These are phyloP conservation scores for Lichenostomus cassidix DNA, from an alignment of 2,113 vertebrate genomes.

Conservation along the genomic window DNA sequence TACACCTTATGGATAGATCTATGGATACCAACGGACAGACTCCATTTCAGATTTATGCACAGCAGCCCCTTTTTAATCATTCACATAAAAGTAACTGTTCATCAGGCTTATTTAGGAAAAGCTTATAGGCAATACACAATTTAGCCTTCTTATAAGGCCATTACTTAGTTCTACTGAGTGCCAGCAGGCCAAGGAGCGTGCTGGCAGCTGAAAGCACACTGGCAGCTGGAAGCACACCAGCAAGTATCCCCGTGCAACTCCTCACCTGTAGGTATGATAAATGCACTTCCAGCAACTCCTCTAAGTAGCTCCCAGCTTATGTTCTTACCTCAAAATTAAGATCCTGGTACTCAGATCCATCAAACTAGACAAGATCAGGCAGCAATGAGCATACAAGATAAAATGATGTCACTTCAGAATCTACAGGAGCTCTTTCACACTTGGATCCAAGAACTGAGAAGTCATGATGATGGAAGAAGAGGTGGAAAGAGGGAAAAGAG, in stretches of 20 bases:
- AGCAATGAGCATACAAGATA: not conserved
- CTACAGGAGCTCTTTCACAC: constrained; percentile 62
- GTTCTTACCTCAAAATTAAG: constrained; percentile 33
- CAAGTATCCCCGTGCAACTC: not conserved
- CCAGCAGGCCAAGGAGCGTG: not conserved
- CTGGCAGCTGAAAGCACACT: not conserved
- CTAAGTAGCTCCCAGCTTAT: not conserved
- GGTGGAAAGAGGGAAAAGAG: not conserved
- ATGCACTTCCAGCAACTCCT: not conserved
- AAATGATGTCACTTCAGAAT: not conserved
- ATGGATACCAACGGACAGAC: rapidly evolving
- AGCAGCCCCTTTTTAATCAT: not conserved
- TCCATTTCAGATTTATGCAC: not conserved
- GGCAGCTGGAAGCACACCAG: not conserved
- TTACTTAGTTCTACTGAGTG: not conserved
- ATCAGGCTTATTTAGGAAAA: not conserved
- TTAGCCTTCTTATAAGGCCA: not conserved
- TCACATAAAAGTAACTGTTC: not conserved
- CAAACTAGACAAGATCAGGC: constrained; percentile 11
- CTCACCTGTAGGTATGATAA: not conserved
- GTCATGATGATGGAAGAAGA: not conserved
- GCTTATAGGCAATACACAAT: not conserved
- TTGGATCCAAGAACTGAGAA: not conserved
- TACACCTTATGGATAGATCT: not conserved
- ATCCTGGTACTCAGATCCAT: constrained; percentile 22